A percentile compares a stretch with the other conserved stretches of the same genome.
Evolutionary conservation across 1,140 invertebrate genomes (phyloP).

Genomic region (Orussus abietinus): DNA sequence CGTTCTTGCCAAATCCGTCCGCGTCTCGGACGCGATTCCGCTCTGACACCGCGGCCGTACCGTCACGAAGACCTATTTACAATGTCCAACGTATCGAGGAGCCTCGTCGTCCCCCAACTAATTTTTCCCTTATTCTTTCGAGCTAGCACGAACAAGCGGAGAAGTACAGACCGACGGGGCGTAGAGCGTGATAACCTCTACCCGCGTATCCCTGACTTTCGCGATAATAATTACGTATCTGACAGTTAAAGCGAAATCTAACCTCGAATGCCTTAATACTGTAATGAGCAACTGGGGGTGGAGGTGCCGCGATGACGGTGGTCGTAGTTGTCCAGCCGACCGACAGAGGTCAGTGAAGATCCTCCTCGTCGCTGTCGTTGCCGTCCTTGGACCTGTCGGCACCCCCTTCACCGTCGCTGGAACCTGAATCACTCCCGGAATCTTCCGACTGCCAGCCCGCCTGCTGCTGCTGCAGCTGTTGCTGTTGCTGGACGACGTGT

Average conservation of each 20-base stretch:
- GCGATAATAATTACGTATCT: slow-evolving; percentile 52
- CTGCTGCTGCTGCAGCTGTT: slow-evolving; percentile 29
- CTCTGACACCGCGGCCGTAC: too few relatives aligned
- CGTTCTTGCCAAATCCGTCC: too few relatives aligned
- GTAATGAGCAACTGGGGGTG: slow-evolving; percentile 52
- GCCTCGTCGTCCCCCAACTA: too few relatives aligned
- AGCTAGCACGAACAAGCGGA: not conserved
- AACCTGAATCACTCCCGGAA: slow-evolving; percentile 47
- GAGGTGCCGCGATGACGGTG: slow-evolving; percentile 51
- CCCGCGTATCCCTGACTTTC: slow-evolving; percentile 43
- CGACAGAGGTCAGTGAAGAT: slow-evolving; percentile 51
- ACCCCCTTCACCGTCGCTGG: slow-evolving; percentile 45
- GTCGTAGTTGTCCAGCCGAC: slow-evolving; percentile 38
- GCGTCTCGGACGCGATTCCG: too few relatives aligned
- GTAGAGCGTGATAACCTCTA: slow-evolving; percentile 49
- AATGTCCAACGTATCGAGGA: too few relatives aligned
- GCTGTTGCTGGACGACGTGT: slow-evolving; percentile 34
- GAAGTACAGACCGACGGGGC: not conserved
- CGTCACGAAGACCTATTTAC: too few relatives aligned
- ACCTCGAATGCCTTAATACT: slow-evolving; percentile 56
- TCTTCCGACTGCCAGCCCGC: slow-evolving; percentile 49
- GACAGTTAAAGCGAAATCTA: slow-evolving; percentile 55
- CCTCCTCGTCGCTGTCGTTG: slow-evolving; percentile 47
- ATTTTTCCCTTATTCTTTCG: too few relatives aligned
- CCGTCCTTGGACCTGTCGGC: slow-evolving; percentile 46